Evolutionary conservation across 2,888 invertebrate species (phyloP).

Genomic region (Balanococcus diminutus): DNA sequence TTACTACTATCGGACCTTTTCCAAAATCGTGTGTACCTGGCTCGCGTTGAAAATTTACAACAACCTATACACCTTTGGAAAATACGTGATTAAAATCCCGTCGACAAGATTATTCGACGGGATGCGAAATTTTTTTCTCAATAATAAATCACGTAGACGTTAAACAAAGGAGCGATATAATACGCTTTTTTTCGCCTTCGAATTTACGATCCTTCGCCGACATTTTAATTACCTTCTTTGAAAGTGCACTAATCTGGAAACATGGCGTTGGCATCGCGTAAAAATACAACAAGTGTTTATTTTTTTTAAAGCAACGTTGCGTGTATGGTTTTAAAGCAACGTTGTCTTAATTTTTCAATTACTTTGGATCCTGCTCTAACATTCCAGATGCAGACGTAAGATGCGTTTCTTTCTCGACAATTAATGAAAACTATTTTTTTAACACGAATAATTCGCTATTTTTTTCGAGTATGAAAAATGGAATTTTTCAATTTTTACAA

Average conservation of each 20-base stretch:
- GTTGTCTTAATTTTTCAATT: slow-evolving; percentile 11
- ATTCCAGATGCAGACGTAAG: too few species aligned
- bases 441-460: too few species aligned
- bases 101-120: slow-evolving; percentile 9
- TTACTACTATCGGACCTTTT: not conserved
- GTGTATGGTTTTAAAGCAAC: not conserved
- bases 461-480: too few species aligned
- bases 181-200: not conserved
- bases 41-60: not conserved
- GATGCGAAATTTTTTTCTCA: not conserved
- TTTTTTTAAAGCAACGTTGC: not conserved
- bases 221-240: slow-evolving; percentile 37
- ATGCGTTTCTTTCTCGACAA: too few species aligned
- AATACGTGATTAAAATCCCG: slow-evolving; percentile 31
- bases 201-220: slow-evolving; percentile 34
- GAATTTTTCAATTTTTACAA: too few species aligned
- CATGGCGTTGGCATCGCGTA: not conserved
- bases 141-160: slow-evolving; percentile 22
- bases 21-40: not conserved
- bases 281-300: slow-evolving; percentile 24
- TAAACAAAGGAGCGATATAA: not conserved
- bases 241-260: slow-evolving; percentile 20
- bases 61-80: not conserved
- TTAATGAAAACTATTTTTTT: too few species aligned
- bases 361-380: not conserved